phyloP scores from a whole-genome alignment of 2,888 invertebrate species.

The Apodemia duryi region DNA sequence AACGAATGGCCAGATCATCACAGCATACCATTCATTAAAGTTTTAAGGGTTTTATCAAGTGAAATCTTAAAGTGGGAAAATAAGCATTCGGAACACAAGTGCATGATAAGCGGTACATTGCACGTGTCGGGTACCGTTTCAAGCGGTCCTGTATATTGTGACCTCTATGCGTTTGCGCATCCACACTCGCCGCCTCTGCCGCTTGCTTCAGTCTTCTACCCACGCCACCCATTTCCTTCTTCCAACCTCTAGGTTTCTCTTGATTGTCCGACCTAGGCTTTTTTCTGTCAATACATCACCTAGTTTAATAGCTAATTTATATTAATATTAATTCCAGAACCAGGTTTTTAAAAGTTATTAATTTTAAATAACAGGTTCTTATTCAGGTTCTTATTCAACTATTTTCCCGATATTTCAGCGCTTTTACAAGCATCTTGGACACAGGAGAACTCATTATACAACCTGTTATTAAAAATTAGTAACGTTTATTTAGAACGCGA shows the following conservation, averaged over 20 bases:
- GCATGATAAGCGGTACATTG: constrained; percentile 22
- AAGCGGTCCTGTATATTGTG: constrained; percentile 55
- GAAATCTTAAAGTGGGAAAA: not conserved
- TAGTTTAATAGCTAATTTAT: constrained; percentile 5
- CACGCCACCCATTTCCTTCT: constrained; percentile 56
- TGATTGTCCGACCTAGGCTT: constrained; percentile 60
- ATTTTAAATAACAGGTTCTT: not conserved
- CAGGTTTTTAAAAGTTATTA: not conserved
- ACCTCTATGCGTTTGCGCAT: constrained; percentile 39
- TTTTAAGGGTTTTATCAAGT: not conserved
- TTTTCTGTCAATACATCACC: constrained; percentile 62
- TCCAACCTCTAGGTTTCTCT: constrained; percentile 48
- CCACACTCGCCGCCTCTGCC: constrained; percentile 57
- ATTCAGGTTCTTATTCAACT: not conserved
- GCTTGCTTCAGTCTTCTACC: constrained; percentile 59
- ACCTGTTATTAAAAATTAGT: no score
- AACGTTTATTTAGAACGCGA: no score
- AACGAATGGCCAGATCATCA: not conserved
- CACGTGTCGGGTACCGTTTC: constrained; percentile 57
- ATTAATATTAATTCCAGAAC: not conserved
- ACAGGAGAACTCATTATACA: no score
- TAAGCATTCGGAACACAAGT: constrained; percentile 22
- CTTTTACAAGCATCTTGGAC: no score
- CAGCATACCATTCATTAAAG: not conserved
- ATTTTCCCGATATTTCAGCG: no score